A percentile compares a stretch with the other conserved stretches of the same genome.
phyloP scores from a whole-genome alignment of 2,888 invertebrate species.

The Troides aeacus region DNA sequence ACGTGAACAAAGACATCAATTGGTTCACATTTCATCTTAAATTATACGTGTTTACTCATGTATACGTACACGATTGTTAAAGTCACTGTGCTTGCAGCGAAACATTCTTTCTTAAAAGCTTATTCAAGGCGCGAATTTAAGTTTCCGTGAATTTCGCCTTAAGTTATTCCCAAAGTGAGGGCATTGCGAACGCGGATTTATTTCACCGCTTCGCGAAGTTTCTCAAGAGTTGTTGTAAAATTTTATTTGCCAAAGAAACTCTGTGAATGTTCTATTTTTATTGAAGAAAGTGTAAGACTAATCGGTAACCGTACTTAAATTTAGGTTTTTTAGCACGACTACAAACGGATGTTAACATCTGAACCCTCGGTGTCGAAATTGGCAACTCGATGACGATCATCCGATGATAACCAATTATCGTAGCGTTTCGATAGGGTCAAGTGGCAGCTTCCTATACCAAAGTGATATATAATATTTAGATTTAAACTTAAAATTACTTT shows the following conservation, averaged over 20 bases:
- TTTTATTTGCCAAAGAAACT: constrained; percentile 18
- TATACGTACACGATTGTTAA: constrained; percentile 39
- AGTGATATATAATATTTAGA: constrained; percentile 10
- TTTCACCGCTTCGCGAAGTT: constrained; percentile 14
- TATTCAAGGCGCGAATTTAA: constrained; percentile 49
- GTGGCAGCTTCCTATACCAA: constrained; percentile 50
- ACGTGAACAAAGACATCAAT: constrained; percentile 76
- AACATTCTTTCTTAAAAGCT: constrained; percentile 43
- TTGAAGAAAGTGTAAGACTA: constrained; percentile 25
- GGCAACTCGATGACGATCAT: constrained; percentile 47
- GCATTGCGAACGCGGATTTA: constrained; percentile 15
- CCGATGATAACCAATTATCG: constrained; percentile 71
- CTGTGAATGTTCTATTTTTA: constrained; percentile 17
- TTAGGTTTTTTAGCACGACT: constrained; percentile 56
- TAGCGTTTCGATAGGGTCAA: constrained; percentile 69
- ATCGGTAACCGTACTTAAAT: constrained; percentile 27
- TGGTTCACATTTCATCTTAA: constrained; percentile 75
- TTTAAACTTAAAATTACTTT: not conserved
- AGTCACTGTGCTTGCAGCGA: constrained; percentile 36
- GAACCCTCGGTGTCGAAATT: constrained; percentile 51
- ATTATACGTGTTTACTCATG: constrained; percentile 64
- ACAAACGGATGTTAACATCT: constrained; percentile 68
- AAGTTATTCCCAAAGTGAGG: constrained; percentile 48
- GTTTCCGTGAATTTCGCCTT: constrained; percentile 55
- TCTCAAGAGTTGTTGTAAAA: constrained; percentile 14